These are phyloP conservation scores for Drosophila nigricruria DNA, from an alignment of 2,888 invertebrate genomes.

Conservation along the genomic window DNA sequence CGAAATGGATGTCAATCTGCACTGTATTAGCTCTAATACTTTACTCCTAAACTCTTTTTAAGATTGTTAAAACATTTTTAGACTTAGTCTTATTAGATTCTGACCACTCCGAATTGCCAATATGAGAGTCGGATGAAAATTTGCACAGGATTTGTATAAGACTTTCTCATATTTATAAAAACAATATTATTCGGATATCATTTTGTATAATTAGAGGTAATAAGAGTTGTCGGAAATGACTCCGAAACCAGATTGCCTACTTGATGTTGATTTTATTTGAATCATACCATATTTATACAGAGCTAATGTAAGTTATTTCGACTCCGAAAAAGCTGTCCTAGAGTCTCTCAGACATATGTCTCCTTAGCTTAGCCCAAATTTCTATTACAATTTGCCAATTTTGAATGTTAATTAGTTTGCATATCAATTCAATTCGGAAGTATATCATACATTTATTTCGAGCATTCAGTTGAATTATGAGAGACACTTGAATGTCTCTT, in stretches of 20 bases:
- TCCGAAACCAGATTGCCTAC: not conserved
- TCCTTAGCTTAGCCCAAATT: not conserved
- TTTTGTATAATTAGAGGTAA: not conserved
- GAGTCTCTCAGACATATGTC: not conserved
- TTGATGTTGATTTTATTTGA: no score
- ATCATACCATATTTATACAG: not conserved
- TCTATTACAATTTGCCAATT: not conserved
- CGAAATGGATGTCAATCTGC: no score
- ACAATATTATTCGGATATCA: not conserved
- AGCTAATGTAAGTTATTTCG: not conserved
- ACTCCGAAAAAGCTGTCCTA: not conserved
- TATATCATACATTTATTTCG: not conserved
- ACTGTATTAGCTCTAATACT: no score
- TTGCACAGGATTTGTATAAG: not conserved
- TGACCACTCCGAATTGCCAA: not conserved
- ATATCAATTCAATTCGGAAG: not conserved
- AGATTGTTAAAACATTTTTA: not conserved
- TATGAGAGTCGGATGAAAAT: not conserved
- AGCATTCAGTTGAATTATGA: not conserved
- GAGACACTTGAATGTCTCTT: not conserved
- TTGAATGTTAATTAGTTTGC: not conserved
- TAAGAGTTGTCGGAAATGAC: not conserved
- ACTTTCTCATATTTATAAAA: not conserved
- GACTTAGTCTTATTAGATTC: no score
- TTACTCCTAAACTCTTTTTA: not conserved